These are phyloP conservation scores for Halyomorpha halys DNA, from an alignment of 1,140 invertebrate species.

Conservation along the genomic window DNA sequence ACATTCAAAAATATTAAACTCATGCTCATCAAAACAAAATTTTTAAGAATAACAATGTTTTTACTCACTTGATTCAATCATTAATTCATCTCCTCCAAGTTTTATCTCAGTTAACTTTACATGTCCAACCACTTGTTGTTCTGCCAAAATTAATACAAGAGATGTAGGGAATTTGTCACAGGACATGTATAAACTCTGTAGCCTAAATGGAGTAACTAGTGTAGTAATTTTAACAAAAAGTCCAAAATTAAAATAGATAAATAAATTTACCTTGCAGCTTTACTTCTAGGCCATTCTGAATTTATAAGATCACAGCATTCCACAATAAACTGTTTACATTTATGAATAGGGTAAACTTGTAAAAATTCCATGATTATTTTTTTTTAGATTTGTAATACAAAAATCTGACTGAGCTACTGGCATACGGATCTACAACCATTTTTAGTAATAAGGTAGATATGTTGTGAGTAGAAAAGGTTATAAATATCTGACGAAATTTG, in stretches of 20 bases:
- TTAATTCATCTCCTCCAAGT: slow-evolving; percentile 26
- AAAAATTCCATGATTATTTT: slow-evolving; percentile 19
- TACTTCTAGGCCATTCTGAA: slow-evolving; percentile 32
- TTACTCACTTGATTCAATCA: slow-evolving; percentile 30
- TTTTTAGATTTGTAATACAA: slow-evolving; percentile 1
- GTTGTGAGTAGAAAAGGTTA: slow-evolving; percentile 5
- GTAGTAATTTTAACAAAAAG: background rate
- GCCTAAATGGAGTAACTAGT: slow-evolving; percentile 22
- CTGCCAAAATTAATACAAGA: slow-evolving; percentile 29
- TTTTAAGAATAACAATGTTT: slow-evolving; percentile 1
- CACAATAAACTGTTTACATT: slow-evolving; percentile 26
- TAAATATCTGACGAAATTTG: slow-evolving; percentile 5
- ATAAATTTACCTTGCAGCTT: slow-evolving; percentile 29
- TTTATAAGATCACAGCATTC: slow-evolving; percentile 31
- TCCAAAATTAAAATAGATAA: slow-evolving; percentile 4
- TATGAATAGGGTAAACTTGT: slow-evolving; percentile 29
- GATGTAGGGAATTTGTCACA: slow-evolving; percentile 32
- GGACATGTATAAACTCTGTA: slow-evolving; percentile 30
- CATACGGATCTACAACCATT: background rate
- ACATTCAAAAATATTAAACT: background rate
- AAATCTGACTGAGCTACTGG: background rate
- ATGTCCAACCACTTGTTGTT: slow-evolving; percentile 30
- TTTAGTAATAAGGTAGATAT: slow-evolving; percentile 2
- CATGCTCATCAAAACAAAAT: background rate
- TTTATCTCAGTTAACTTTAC: slow-evolving; percentile 30